Evolutionary conservation across 35 echinoderm and acorn worm genomes (phyloP), one percentile per base, ranked within the genome.

Genomic region (Hemicentrotus pulcherrimus): DNA sequence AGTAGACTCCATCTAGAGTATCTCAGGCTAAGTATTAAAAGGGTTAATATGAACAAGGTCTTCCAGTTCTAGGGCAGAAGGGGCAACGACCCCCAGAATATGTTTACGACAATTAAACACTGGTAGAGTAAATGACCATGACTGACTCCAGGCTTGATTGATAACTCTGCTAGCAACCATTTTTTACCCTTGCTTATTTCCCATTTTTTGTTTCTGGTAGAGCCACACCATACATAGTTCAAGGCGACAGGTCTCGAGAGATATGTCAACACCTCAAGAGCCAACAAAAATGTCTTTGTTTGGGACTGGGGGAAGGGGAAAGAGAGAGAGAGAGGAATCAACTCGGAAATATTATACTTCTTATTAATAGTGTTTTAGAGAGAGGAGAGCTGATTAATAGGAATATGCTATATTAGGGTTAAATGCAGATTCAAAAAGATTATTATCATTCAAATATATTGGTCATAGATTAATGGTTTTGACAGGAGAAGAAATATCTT

Each of bases 251-350:
- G 88, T 90, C 88, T 47, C 46, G 13, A 18, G 88, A 90, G 88
- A 90, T 90, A 31, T 90, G 88, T 90, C 88, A 90, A 90, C 88
- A 90, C 88, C 88, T 90, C 46, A 6, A 90, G 14, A 90, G 33
- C 88, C 65, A 90, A 90, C 88, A 90, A 90, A 90, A 90, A 90
- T 90, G 88, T 90, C 88, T 90, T 90, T 90, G 88, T 90, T 90
- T 47, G 88, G 46, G 88, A 90, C 32, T 45, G 88, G n/a, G 33
- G 46, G 32, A 90, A 41, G n/a, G 33, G 46, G 88, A 90, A 41
- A 90, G 32, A 31, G 6, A 19, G 32, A 90, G 88, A 90, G 88
- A 41, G 88, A 35, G 46, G n/a, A n/a, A 90, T 33, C 88, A 45
- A 47, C 12, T 33, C 8, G 88, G 88, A 90, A 47, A 90, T 47